Evolutionary conservation across 2,888 invertebrate genomes (phyloP), one percentile per base, ranked within the genome.

Genomic region (Diachrysia chrysitis): DNA sequence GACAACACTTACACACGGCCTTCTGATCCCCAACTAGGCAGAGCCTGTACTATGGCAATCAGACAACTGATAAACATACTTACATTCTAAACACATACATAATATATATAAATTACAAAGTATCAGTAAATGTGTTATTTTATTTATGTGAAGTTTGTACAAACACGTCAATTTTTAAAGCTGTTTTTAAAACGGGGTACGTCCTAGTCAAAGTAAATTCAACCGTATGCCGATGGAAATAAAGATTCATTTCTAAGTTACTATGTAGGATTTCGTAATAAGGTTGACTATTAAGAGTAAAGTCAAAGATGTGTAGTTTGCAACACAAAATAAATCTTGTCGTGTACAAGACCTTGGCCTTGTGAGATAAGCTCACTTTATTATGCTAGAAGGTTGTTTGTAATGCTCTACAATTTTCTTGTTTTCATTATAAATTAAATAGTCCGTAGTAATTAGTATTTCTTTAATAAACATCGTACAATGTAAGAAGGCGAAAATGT

Each of bases 311-410:
- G 19, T 51, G 48, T 51, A 10, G 19, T 51, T 51, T 21, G 21
- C 5, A 51, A 51, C 21, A 51, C 48, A 4, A n/a, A n/a, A n/a
- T n/a, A n/a, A 51, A 51, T 51, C 48, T 51, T 21, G 21, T 19
- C 48, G 48, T 16, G 42, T n/a, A n/a, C 6, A 6, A 42, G 42
- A 51, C 48, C 21, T 51, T 51, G 48, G 48, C 48, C 48, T 51
- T 51, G 48, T 21, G 21, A 21, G 48, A 12, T 51, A 51, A 51
- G 48, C 48, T 51, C 12, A 37, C 48, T 48, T 48, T 51, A 51
- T 19, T 19, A 51, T 51, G 21, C 48, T 1, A 51, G 21, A 51
- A 51, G 48, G 19, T 51, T 51, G 48, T 48, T 51, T 51, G n/a
- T 42, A 6, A n/a, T 42, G 16, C 14, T 42, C n/a, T 42, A n/a